These are phyloP conservation scores for Hydrochoerus hydrochaeris DNA, from an alignment of 2,113 vertebrate genomes.

Conservation along the genomic window DNA sequence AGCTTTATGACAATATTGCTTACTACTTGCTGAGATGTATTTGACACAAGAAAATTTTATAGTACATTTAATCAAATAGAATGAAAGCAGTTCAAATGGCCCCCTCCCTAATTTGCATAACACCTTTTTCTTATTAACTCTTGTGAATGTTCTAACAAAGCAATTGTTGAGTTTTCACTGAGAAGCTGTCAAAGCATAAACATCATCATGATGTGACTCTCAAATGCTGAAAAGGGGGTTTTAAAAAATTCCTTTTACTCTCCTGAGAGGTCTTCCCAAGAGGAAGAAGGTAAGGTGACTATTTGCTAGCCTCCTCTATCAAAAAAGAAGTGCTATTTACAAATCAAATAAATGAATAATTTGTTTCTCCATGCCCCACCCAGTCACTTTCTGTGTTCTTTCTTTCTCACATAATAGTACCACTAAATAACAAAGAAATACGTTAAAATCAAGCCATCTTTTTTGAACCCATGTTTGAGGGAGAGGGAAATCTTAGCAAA, in stretches of 20 bases:
- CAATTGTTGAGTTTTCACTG: slow-evolving; percentile 74
- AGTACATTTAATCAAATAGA: slow-evolving; percentile 79
- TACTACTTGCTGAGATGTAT: slow-evolving; percentile 62
- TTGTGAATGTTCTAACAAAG: slow-evolving; percentile 69
- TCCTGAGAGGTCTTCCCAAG: background rate
- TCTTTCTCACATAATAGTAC: background rate
- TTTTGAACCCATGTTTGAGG: background rate
- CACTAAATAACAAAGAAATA: background rate
- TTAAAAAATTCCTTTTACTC: slow-evolving; percentile 11
- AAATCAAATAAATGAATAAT: background rate
- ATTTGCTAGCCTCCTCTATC: background rate
- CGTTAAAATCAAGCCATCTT: background rate
- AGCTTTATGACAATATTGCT: slow-evolving; percentile 74
- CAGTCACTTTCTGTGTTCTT: background rate
- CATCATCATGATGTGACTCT: slow-evolving; percentile 56
- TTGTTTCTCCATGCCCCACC: background rate
- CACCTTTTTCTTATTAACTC: slow-evolving; percentile 22
- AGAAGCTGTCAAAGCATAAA: slow-evolving; percentile 73
- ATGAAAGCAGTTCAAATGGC: slow-evolving; percentile 74
- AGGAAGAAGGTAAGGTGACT: background rate
- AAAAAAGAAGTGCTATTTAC: background rate
- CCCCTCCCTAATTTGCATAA: background rate
- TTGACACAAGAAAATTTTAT: slow-evolving; percentile 73
- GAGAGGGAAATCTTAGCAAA: background rate
- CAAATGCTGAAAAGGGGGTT: slow-evolving; percentile 1